A percentile compares a stretch with the other conserved stretches of the same genome.
These are phyloP conservation scores for Oedothorax gibbosus DNA, from an alignment of 1,140 invertebrate species.

Conservation along the genomic window DNA sequence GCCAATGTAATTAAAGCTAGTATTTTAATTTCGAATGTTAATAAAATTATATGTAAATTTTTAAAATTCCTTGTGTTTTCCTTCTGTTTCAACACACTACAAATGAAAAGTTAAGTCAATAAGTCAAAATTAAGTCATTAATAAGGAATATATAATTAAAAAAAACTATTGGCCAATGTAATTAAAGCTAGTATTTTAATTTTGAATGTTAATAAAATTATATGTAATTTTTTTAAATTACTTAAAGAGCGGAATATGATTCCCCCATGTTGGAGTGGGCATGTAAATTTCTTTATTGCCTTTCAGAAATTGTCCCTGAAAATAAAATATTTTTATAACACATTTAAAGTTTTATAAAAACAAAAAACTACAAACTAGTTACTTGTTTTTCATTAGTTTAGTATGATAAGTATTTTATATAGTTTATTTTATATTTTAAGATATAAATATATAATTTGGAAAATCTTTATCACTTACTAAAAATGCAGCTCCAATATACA, in stretches of 20 bases:
- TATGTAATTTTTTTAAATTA: slow-evolving; percentile 64
- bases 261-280: slow-evolving; percentile 97
- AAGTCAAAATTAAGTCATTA: too few species aligned
- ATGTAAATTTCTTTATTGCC: slow-evolving; percentile 90
- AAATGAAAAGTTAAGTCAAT: too few species aligned
- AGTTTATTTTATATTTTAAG: too few species aligned
- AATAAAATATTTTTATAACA: not conserved
- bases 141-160: not conserved
- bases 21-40: not conserved
- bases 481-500: slow-evolving; percentile 92
- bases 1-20: not conserved
- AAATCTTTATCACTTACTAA: slow-evolving; percentile 73
- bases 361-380: too few species aligned
- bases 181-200: not conserved
- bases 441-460: not conserved
- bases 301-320: slow-evolving; percentile 79
- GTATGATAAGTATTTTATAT: too few species aligned
- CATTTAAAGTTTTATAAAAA: too few species aligned
- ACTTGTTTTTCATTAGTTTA: too few species aligned
- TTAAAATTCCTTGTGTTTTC: too few species aligned
- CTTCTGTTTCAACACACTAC: too few species aligned
- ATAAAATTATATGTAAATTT: not conserved
- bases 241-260: slow-evolving; percentile 95
- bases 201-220: not conserved
- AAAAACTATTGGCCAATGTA: not conserved